phyloP scores from a whole-genome alignment of 2,797 vertebrate genomes.

The Tarsius wallacei region DNA sequence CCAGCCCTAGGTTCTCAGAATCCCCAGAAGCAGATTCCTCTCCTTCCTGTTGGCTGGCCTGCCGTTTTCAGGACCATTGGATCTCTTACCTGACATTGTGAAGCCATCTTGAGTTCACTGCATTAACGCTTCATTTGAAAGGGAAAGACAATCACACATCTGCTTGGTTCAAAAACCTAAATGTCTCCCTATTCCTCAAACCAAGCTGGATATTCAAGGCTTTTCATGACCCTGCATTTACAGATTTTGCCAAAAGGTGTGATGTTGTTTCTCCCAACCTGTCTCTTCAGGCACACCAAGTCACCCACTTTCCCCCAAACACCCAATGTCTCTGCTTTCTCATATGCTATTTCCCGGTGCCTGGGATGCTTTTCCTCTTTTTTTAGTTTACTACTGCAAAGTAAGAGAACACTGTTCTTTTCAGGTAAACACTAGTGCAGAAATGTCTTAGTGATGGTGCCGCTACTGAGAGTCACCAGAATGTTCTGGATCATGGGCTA shows the following conservation, averaged over 20 bases:
- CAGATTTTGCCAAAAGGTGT: neutral
- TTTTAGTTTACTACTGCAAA: neutral
- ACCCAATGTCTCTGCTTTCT: neutral
- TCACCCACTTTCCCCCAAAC: neutral
- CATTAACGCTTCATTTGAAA: neutral
- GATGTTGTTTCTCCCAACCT: neutral
- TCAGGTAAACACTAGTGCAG: neutral
- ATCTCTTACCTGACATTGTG: neutral
- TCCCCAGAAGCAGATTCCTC: neutral
- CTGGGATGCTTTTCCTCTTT: neutral
- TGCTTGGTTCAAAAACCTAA: neutral
- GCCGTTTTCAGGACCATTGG: rapidly evolving
- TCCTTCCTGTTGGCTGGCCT: neutral
- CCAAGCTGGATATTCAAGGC: neutral
- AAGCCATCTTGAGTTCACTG: neutral
- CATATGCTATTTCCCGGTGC: too few species aligned
- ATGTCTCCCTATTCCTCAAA: neutral
- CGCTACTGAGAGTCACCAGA: neutral
- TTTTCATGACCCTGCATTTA: neutral
- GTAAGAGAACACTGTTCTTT: neutral
- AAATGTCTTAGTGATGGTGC: neutral
- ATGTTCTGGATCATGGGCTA: neutral
- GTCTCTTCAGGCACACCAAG: neutral
- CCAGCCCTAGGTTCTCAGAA: neutral
- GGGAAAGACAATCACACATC: neutral